These are phyloP conservation scores for Lysandra coridon DNA, from an alignment of 2,888 invertebrate genomes.

Conservation along the genomic window DNA sequence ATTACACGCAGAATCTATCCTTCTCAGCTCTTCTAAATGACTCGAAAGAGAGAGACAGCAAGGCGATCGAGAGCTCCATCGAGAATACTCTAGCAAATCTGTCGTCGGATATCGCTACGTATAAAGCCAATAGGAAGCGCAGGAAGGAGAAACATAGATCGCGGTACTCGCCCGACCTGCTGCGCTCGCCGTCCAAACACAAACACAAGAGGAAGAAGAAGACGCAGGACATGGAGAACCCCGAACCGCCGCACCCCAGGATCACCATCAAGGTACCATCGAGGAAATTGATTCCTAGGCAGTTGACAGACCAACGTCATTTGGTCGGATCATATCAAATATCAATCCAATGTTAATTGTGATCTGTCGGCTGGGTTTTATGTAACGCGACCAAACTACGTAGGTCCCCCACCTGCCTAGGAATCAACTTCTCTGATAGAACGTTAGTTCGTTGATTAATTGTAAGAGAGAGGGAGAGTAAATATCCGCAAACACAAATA, in stretches of 20 bases:
- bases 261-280: slow-evolving; percentile 87
- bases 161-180: slow-evolving; percentile 85
- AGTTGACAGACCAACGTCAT: too few species aligned
- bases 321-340: too few species aligned
- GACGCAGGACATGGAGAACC: slow-evolving; percentile 82
- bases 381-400: too few species aligned
- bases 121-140: slow-evolving; percentile 84
- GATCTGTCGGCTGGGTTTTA: too few species aligned
- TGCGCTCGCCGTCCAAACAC: slow-evolving; percentile 84
- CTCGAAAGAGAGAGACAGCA: slow-evolving; percentile 68
- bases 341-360: too few species aligned
- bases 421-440: too few species aligned
- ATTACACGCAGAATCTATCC: slow-evolving; percentile 65
- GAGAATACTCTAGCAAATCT: slow-evolving; percentile 72
- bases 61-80: slow-evolving; percentile 71
- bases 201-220: slow-evolving; percentile 91
- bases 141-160: slow-evolving; percentile 88
- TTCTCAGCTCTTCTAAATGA: slow-evolving; percentile 74
- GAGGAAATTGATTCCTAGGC: too few species aligned
- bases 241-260: slow-evolving; percentile 83
- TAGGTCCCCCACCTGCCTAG: too few species aligned
- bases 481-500: too few species aligned
- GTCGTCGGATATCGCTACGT: slow-evolving; percentile 74
- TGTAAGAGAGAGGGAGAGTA: neutral
- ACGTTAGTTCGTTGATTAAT: neutral